Percentiles rank a stretch among this genome's conserved stretches.
These are phyloP conservation scores for Rafetus swinhoei DNA, from an alignment of 2,113 vertebrate genomes.

Conservation along the genomic window DNA sequence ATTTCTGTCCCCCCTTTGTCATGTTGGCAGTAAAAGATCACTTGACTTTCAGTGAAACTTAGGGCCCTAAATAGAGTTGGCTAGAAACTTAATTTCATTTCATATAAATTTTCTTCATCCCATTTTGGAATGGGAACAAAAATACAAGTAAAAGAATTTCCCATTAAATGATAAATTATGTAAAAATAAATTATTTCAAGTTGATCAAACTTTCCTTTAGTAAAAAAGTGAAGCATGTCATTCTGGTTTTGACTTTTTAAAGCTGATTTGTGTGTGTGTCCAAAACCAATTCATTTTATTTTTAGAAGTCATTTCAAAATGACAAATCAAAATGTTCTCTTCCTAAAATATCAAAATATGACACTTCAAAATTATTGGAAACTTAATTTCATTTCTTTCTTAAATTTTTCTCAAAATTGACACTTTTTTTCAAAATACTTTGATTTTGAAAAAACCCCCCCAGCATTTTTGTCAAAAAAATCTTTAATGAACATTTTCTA, in stretches of 20 bases:
- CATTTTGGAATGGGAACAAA: no score
- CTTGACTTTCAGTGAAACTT: no score
- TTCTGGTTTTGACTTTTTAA: not conserved
- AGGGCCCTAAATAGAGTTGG: no score
- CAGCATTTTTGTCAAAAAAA: not conserved
- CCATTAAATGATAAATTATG: not conserved
- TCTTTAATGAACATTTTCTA: not conserved
- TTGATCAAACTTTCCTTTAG: not conserved
- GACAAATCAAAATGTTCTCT: not conserved
- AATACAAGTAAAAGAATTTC: no score
- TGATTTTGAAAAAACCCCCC: not conserved
- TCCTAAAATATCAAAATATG: not conserved
- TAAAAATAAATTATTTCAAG: not conserved
- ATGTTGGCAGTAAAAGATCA: no score
- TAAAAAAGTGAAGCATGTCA: not conserved
- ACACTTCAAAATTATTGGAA: not conserved
- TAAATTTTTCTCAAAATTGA: not conserved
- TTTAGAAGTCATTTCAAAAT: not conserved
- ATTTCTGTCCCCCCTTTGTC: no score
- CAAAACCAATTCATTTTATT: not conserved
- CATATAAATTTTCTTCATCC: no score
- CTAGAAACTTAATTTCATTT: no score
- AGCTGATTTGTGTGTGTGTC: not conserved
- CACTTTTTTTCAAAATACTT: not conserved
- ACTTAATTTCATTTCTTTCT: not conserved